These are phyloP conservation scores for Typhlichthys eigenmanni DNA, from an alignment of 2,797 vertebrate species.

Conservation along the genomic window DNA sequence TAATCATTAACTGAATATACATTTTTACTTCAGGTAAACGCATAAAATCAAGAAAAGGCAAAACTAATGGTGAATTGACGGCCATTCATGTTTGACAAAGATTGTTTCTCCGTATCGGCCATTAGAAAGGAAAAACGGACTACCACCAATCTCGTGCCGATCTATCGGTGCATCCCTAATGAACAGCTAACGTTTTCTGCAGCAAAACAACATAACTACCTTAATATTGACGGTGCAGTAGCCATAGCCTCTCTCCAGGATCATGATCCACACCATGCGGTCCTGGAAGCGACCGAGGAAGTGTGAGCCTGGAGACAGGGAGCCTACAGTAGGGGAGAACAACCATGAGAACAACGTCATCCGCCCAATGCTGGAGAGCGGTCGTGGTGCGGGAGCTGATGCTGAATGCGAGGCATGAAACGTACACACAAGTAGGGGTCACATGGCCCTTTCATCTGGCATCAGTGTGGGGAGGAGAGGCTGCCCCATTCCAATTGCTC, in stretches of 20 bases:
- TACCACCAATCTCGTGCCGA: too few species aligned
- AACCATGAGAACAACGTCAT: slow-evolving; percentile 13
- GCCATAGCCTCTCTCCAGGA: slow-evolving; percentile 92
- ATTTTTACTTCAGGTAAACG: too few species aligned
- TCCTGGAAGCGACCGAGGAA: slow-evolving; percentile 97
- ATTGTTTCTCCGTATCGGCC: too few species aligned
- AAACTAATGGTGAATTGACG: too few species aligned
- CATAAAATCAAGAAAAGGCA: too few species aligned
- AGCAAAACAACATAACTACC: slow-evolving; percentile 68
- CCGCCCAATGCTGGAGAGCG: slow-evolving; percentile 22
- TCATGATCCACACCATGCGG: slow-evolving; percentile 92
- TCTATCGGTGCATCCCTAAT: neutral
- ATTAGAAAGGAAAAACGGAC: too few species aligned
- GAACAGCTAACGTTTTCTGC: neutral
- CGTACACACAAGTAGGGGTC: slow-evolving; percentile 24
- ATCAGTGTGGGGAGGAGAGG: slow-evolving; percentile 44
- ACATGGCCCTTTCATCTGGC: slow-evolving; percentile 42
- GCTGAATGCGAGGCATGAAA: slow-evolving; percentile 12
- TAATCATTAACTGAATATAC: too few species aligned
- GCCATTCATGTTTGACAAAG: too few species aligned
- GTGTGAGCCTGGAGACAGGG: slow-evolving; percentile 89
- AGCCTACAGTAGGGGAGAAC: slow-evolving; percentile 72
- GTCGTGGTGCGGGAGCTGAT: slow-evolving; percentile 26
- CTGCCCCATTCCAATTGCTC: neutral
- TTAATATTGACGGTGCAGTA: slow-evolving; percentile 96